Evolutionary conservation across 1,140 invertebrate species (phyloP), one percentile per base, ranked within the genome.

Genomic region (Drosophila lacteicornis): DNA sequence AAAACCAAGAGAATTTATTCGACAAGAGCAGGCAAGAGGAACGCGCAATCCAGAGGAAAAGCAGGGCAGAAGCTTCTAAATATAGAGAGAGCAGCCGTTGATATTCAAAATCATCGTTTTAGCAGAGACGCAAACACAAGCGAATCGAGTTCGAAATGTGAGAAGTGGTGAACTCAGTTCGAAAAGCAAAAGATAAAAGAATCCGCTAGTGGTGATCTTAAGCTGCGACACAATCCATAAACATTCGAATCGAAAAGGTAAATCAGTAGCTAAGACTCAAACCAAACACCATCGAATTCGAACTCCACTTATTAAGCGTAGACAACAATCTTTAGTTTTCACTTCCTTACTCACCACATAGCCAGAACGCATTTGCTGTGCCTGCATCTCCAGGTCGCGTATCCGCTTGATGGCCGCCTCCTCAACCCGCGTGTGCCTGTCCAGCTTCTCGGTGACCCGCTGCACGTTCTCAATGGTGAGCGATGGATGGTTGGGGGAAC

Each of bases 391-490:
- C 22, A 97, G 91, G 92, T 97, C 96, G 9, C 94, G 94, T 17
- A 97, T 94, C 19, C 95, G 93, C 84, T 96, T 97, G 9, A 97
- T 92, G 2, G 95, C 95, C 0, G 95, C 96, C 85, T 96, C 96
- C 85, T 96, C 96, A 2, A 95, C 96, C 62, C 96, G 93, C 1
- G 95, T 93, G 75, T 96, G 96, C 63, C 94, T 94, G 7, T 94
- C 75, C 47, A 97, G 86, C 71, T 95, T 95, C 63, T 96, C 96
- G 80, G 95, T 95, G 17, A 97, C 92, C 55, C 94, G 94, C 2
- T 93, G 88, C 9, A 96, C 84, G 40, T 95, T 94, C 60, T 94
- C 93, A 5, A 95, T 80, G 3, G 94, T 94, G 4, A 95, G 68
- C 27, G 93, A 79, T 0, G 67, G 69, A 63, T 91, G 91, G 6